Base-by-base conservation (phyloP, 2,797 vertebrate genomes). In the Manis crassicaudata region DNA sequence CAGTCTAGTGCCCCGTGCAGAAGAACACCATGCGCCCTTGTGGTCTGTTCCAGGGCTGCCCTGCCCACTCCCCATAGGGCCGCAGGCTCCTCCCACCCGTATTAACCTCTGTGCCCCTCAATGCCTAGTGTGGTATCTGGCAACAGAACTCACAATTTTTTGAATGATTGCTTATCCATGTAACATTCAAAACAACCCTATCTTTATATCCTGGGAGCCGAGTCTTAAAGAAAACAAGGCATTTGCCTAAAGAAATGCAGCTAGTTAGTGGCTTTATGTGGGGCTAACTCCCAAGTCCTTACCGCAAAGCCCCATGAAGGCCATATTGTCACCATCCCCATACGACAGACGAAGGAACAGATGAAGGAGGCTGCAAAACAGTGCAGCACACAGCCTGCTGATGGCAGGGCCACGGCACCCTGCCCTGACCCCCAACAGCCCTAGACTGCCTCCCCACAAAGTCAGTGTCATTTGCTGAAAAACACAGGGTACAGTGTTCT, bases 341-440 rank as follows among this genome's bases (percentile, higher is more conserved):
- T 5, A 7, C 14, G 46, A 56, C 80, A n/a, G 43, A 25, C 0
- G 0, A 18, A 16, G 27, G n/a, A 56, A 58, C 9, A 35, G 35
- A 35, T 35, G 35, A 35, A 35, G 35, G 0, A 70, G 82, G n/a
- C 32, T 58, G 32, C 8, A 7, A 32, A 35, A 16, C 13, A 70
- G 54, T 21, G 14, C 6, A 3, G 18, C 4, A 0, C 32, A n/a
- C 7, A 1, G 35, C 20, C 32, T 3, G 6, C 27, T 29, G 35
- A 11, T 3, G 9, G 14, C 73, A 25, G 63, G 54, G 9, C 8
- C 58, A n/a, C 21, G 67, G 6, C n/a, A 10, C 32, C 12, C 68
- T 1, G 3, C 10, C 43, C 23, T 46, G 13, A 21, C 16, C 3
- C 10, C 25, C 7, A 6, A 46, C 43, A 46, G 21, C 2, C 1